Evolutionary conservation across 2,797 vertebrate genomes (phyloP).

Genomic region (Gobionotothen gibberifrons): DNA sequence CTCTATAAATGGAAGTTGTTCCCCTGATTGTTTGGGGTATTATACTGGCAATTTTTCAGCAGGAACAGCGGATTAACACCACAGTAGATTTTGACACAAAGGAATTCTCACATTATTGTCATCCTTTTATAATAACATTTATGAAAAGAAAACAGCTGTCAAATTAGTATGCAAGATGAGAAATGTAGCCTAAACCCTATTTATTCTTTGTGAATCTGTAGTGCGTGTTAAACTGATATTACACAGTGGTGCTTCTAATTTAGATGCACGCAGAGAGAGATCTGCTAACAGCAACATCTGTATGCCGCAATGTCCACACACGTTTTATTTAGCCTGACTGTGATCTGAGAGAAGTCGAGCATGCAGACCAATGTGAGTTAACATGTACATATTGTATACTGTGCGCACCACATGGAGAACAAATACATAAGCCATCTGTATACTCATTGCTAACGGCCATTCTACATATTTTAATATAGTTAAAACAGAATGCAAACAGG

Average conservation of each 20-base stretch:
- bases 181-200: conserved; percentile 28
- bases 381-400: conserved; percentile 51
- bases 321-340: conserved; percentile 26
- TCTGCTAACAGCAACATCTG: conserved; percentile 55
- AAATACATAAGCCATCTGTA: conserved; percentile 57
- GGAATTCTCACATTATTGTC: conserved; percentile 44
- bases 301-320: conserved; percentile 32
- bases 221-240: conserved; percentile 41
- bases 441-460: conserved; percentile 38
- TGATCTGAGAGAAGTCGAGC: conserved; percentile 30
- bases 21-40: conserved; percentile 30
- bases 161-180: conserved; percentile 43
- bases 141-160: conserved; percentile 43
- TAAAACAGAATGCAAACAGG: conserved; percentile 45
- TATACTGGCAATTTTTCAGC: conserved; percentile 27
- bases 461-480: conserved; percentile 39
- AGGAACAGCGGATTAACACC: conserved; percentile 42
- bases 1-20: conserved; percentile 16
- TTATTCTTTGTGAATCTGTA: conserved; percentile 17
- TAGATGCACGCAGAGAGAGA: conserved; percentile 34
- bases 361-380: conserved; percentile 36
- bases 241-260: conserved; percentile 52
- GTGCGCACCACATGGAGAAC: conserved; percentile 23
- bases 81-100: conserved; percentile 34
- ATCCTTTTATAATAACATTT: conserved; percentile 34